Conservation (phyloP, 2,888 invertebrate species). For the Dryococelus australis region DNA sequence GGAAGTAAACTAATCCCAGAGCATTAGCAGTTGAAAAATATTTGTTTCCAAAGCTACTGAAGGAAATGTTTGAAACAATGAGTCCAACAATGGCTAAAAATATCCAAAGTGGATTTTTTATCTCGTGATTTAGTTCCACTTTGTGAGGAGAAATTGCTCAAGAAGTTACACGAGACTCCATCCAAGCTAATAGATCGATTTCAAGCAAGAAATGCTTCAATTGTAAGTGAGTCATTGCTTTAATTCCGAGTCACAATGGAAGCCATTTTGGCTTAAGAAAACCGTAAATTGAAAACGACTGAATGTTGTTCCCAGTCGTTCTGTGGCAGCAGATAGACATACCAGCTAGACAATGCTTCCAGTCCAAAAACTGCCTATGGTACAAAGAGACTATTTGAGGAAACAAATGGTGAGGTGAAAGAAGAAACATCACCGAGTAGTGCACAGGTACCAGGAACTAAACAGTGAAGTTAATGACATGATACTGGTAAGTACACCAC, state of each 20-base stretch:
- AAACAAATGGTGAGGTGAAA: no score
- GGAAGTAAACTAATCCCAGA: no score
- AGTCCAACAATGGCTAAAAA: background rate
- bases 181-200: background rate
- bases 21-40: no score
- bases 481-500: no score
- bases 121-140: background rate
- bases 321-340: constrained; percentile 16
- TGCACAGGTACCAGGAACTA: no score
- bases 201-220: background rate
- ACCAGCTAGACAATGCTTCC: background rate
- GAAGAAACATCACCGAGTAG: no score
- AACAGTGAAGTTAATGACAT: no score
- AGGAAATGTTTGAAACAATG: constrained; percentile 18
- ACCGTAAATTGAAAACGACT: background rate
- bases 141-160: background rate
- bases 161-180: background rate
- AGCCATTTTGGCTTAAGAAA: background rate
- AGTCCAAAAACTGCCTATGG: no score
- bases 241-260: no score
- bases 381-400: no score
- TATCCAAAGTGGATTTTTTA: constrained; percentile 26
- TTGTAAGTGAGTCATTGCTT: no score
- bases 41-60: no score
- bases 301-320: constrained; percentile 23